Base-by-base conservation (phyloP, 2,797 vertebrate genomes). In the Chanos chanos region DNA sequence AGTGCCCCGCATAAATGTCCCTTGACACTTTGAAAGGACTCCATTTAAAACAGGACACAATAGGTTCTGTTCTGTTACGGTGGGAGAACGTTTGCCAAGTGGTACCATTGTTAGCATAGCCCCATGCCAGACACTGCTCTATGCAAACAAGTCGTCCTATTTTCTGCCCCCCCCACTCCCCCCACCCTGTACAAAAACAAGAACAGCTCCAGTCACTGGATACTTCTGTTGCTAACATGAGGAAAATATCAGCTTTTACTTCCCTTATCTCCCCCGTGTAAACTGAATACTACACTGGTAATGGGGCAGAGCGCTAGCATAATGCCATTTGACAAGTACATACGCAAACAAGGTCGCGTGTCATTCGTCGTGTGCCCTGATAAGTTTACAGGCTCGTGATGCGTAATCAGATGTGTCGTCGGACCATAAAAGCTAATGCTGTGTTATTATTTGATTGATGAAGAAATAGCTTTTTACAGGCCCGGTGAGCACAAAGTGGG, bases 1-100 rank as follows among this genome's bases (percentile, higher is more conserved):
- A n/a, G 60, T 39, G 41, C 43, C 10, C 58, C 40, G 50, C n/a
- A 10, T 21, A 58, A 66, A 71, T 61, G 53, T 49, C 22, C 37
- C 21, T 41, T 43, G 65, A 66, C 58, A 66, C 31, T 53, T 33
- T 58, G 48, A 70, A 69, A 67, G 48, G 71, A 56, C 28, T 10
- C 13, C n/a, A 36, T 56, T 68, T 58, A 61, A 28, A 61, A 22
- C 19, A 5, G 13, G 51, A 37, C 34, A 72, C 70, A 70, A 66
- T 68, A 34, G 50, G 45, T 25, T 16, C 0, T 59, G 56, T 58
- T 63, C 68, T 66, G 66, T 55, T 4, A 30, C 4, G 2, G 3
- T 6, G 21, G 13, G 2, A 19, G 25, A 51, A 43, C n/a, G 34
- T 70, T 66, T 45, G 30, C 60, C 55, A 61, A 67, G 60, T 36